These are phyloP conservation scores for Salvelinus sp. DNA, from an alignment of 2,113 vertebrate species.

Conservation along the genomic window DNA sequence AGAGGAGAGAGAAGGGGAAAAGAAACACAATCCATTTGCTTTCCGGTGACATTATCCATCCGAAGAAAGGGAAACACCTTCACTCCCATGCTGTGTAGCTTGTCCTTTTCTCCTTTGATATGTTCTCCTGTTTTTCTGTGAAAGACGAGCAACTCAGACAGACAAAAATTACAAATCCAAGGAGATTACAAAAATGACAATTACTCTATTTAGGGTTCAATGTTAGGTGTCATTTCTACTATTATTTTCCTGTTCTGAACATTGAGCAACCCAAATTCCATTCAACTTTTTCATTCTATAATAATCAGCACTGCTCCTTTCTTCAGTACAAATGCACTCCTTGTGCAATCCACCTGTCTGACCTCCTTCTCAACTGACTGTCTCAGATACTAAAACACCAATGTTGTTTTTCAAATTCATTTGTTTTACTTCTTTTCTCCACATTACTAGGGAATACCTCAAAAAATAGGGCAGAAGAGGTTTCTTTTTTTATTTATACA, in stretches of 20 bases:
- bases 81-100: constrained; percentile 13
- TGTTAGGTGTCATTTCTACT: background rate
- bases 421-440: no score
- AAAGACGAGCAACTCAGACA: constrained; percentile 20
- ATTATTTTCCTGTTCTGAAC: background rate
- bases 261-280: background rate
- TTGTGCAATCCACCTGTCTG: background rate
- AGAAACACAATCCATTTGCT: constrained; percentile 37
- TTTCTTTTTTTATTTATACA: no score
- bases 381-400: no score
- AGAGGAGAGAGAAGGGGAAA: background rate
- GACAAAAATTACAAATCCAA: constrained; percentile 7
- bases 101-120: constrained; percentile 22
- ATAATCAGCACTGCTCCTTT: constrained; percentile 16
- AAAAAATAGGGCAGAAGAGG: no score
- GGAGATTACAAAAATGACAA: constrained; percentile 6
- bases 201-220: background rate
- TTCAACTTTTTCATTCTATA: background rate
- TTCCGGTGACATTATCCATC: constrained; percentile 23
- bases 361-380: background rate
- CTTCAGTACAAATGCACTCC: background rate
- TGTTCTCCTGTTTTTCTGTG: constrained; percentile 1
- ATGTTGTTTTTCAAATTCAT: no score
- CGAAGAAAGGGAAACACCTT: constrained; percentile 13
- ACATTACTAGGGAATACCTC: no score